Base-by-base conservation (phyloP, 2,797 vertebrate species). In the Eutrigla gurnardus region DNA sequence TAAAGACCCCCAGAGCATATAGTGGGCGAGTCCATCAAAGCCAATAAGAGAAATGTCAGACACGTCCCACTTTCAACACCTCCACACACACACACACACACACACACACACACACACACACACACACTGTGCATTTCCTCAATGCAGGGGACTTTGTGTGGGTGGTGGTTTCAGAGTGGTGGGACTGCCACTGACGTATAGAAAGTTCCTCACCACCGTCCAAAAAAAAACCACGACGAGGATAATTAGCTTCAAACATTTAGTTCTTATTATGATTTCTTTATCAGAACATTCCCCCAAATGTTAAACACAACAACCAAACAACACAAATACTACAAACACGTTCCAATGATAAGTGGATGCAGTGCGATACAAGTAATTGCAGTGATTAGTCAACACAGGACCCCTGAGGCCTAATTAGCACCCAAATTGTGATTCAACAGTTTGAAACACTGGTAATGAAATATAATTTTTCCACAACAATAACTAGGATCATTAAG, bases 11-110 rank as follows among this genome's bases (percentile, higher is more conserved):
- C 75, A 25, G 25, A 18, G 37, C 37, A 42, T 3, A 17, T 17
- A 32, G 84, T 83, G 73, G 83, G 85, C 8, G 76, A 73, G 32
- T 49, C 50, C 5, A 58, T 63, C 32, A 63, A 15, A 50, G 61
- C 33, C n/a, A 77, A 37, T 0, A 25, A 55, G 12, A 59, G 0
- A 84, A 88, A 91, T 78, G 79, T 90, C 84, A 88, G 59, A 76
- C 52, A 64, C 62, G 10, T 54, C 67, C 73, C 73, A 86, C 83
- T 65, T 35, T 89, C 55, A 81, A 66, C 78, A 79, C 75, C 12
- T 65, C 47, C 76, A 40, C 49, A 60, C n/a, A 25, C 25, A 73
- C 62, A 55, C 25, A 25, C 25, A 47, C 0, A 1, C 14, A 8
- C 36, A 65, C 1, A 71, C 50, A 54, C 43, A 15, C 43, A 58